A percentile compares a stretch with the other conserved stretches of the same genome.
These are phyloP conservation scores for Prietella phreatophila DNA, from an alignment of 2,113 vertebrate species.

Conservation along the genomic window DNA sequence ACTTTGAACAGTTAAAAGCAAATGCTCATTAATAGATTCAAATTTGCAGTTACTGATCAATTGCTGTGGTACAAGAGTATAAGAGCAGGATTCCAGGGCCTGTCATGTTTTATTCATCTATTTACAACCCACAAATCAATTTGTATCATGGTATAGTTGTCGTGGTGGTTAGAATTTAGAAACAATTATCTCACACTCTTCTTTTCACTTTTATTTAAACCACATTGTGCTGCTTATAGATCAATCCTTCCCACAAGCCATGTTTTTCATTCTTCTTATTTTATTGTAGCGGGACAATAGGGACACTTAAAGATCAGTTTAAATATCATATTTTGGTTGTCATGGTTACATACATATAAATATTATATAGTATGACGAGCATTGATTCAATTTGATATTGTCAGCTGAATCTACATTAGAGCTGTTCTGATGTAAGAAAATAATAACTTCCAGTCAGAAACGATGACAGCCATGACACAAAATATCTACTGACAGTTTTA, in stretches of 20 bases:
- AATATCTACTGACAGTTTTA: neutral
- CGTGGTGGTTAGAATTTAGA: neutral
- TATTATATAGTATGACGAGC: neutral
- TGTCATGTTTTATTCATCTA: neutral
- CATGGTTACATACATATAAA: neutral
- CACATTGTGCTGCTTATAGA: neutral
- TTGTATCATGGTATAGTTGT: neutral
- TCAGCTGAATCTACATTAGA: neutral
- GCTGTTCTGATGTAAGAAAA: neutral
- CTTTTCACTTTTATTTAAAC: neutral
- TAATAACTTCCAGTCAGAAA: neutral
- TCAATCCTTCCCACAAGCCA: neutral
- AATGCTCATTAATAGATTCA: no score
- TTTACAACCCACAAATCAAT: neutral
- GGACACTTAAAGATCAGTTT: neutral
- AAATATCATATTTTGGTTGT: neutral
- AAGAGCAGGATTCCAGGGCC: neutral
- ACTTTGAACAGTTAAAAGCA: neutral
- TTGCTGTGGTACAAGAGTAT: neutral
- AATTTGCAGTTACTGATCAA: neutral
- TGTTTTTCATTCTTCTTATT: neutral
- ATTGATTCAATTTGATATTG: constrained; percentile 3
- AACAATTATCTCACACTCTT: neutral
- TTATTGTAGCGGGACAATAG: neutral
- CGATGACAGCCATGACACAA: neutral